These are phyloP conservation scores for Drosophila helvetica DNA, from an alignment of 2,888 invertebrate genomes.

Conservation along the genomic window DNA sequence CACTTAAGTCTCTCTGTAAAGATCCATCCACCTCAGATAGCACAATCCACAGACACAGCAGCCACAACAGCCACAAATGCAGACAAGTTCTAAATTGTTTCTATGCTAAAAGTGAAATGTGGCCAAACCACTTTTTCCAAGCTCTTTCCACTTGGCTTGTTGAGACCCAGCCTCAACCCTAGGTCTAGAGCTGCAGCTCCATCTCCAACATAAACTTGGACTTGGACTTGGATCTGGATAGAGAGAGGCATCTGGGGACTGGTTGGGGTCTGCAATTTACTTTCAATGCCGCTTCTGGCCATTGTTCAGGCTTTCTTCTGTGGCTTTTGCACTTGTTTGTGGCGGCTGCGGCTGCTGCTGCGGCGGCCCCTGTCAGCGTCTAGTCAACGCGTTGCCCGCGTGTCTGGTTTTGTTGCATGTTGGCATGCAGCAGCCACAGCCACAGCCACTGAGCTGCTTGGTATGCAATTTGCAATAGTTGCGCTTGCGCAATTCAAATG, in stretches of 20 bases:
- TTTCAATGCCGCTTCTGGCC: slow-evolving; percentile 62
- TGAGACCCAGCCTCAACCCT: too few species aligned
- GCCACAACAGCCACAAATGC: slow-evolving; percentile 42
- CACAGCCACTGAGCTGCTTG: slow-evolving; percentile 57
- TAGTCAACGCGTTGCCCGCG: slow-evolving; percentile 76
- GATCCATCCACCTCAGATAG: slow-evolving; percentile 5
- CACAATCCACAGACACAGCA: slow-evolving; percentile 18
- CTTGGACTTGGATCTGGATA: slow-evolving; percentile 38
- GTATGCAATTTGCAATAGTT: slow-evolving; percentile 78
- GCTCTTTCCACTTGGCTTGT: slow-evolving; percentile 19
- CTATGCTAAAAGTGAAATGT: slow-evolving; percentile 80
- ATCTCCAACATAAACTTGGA: slow-evolving; percentile 32
- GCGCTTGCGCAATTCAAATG: slow-evolving; percentile 78
- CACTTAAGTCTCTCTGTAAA: not conserved
- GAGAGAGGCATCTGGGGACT: slow-evolving; percentile 7
- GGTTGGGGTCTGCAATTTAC: slow-evolving; percentile 63
- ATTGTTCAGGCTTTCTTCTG: slow-evolving; percentile 64
- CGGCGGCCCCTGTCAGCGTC: slow-evolving; percentile 54
- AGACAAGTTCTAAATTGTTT: slow-evolving; percentile 76
- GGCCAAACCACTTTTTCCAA: slow-evolving; percentile 69
- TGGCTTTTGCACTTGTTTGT: slow-evolving; percentile 62
- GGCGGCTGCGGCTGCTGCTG: slow-evolving; percentile 22
- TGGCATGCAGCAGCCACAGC: slow-evolving; percentile 68
- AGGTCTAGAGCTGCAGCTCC: not conserved
- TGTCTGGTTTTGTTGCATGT: slow-evolving; percentile 77